Conservation (phyloP, 92 coral and sea anemone species). For the Desmophyllum pertusum region DNA sequence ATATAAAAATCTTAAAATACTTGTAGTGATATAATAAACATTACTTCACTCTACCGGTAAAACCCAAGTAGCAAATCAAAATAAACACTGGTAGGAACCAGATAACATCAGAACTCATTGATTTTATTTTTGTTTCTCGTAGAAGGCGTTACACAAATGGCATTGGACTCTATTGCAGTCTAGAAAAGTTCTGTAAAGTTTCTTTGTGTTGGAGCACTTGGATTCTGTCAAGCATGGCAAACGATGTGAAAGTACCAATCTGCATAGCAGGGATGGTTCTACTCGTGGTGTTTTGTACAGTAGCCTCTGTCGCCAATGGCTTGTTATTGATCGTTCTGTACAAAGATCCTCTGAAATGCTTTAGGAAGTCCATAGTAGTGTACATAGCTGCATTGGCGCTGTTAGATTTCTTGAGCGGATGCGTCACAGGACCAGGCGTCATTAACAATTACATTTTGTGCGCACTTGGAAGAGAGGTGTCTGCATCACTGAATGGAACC, state of each 20-base stretch:
- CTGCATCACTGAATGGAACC: not conserved
- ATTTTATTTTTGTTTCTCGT: too few species aligned
- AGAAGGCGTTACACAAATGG: too few species aligned
- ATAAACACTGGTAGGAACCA: too few species aligned
- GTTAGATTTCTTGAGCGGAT: not conserved
- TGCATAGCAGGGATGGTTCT: not conserved
- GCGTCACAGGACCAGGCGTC: not conserved
- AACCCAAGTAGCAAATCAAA: too few species aligned
- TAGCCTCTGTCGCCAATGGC: constrained; percentile 2
- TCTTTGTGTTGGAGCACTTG: too few species aligned
- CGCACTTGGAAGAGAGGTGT: not conserved
- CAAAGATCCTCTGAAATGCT: constrained; percentile 1
- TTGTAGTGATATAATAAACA: too few species aligned
- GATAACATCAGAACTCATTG: too few species aligned
- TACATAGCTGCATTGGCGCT: not conserved
- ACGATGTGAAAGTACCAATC: not conserved
- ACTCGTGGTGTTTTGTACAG: not conserved
- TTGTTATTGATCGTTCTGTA: not conserved
- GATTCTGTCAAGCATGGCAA: too few species aligned
- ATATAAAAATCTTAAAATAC: too few species aligned
- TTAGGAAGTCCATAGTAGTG: constrained; percentile 6
- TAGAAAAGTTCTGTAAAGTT: too few species aligned
- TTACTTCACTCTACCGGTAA: too few species aligned
- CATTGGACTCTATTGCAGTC: too few species aligned
- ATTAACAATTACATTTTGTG: not conserved